Percentiles rank a stretch among this genome's conserved stretches.
phyloP scores from a whole-genome alignment of 2,888 invertebrate genomes.

The Argynnis bischoffii region DNA sequence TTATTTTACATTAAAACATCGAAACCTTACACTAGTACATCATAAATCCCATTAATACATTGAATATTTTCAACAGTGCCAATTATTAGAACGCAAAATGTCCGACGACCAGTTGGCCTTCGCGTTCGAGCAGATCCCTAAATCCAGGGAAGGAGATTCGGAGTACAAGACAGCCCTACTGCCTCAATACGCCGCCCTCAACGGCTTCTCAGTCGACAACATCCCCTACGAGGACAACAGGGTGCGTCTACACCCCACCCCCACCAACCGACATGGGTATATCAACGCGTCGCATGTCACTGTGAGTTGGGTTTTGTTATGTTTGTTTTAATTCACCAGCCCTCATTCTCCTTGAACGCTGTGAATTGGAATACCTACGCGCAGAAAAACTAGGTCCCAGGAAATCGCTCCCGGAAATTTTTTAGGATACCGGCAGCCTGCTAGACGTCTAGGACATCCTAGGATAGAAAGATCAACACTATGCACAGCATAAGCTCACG shows the following conservation, averaged over 20 bases:
- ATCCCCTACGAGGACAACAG: slow-evolving; percentile 96
- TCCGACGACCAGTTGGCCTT: slow-evolving; percentile 88
- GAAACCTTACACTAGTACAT: too few species aligned
- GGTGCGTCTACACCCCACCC: slow-evolving; percentile 90
- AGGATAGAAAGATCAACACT: too few species aligned
- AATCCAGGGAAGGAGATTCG: slow-evolving; percentile 83
- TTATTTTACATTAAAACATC: too few species aligned
- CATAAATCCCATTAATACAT: too few species aligned
- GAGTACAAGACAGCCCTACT: slow-evolving; percentile 88
- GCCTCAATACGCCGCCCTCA: slow-evolving; percentile 85
- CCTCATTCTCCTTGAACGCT: too few species aligned
- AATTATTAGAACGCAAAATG: slow-evolving; percentile 79
- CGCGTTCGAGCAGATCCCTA: slow-evolving; percentile 93
- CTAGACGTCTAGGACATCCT: too few species aligned
- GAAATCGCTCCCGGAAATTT: too few species aligned
- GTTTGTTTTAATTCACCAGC: not conserved
- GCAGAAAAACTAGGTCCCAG: too few species aligned
- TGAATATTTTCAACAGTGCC: slow-evolving; percentile 55
- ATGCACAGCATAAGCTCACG: too few species aligned
- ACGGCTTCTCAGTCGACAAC: slow-evolving; percentile 85
- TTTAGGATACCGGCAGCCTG: too few species aligned
- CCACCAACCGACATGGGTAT: slow-evolving; percentile 93
- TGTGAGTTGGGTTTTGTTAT: slow-evolving; percentile 67
- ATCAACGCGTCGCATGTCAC: slow-evolving; percentile 96
- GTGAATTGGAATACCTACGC: too few species aligned